Base-by-base conservation (phyloP, 2,888 invertebrate species). In the Cephus pulcher region DNA sequence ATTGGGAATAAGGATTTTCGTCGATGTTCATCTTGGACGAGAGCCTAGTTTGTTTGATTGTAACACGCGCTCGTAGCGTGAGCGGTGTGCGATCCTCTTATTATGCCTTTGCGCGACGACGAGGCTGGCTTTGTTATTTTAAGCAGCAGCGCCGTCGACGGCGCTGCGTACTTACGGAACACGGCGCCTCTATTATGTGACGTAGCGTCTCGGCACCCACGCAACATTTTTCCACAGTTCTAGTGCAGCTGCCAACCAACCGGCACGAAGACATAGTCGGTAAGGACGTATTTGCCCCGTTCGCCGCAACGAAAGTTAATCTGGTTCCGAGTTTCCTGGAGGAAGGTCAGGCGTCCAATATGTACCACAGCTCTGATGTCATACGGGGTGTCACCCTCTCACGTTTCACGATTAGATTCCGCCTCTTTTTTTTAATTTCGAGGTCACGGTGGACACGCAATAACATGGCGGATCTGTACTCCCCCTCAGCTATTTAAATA, bases 181-280 rank as follows among this genome's bases (percentile, higher is more conserved):
- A 33, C 81, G 86, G 86, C 86, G 88, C 87, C 86, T 84, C 78
- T 75, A 76, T 75, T 76, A 77, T 71, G 78, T 83, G 85, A 85
- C 85, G 85, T 79, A 76, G 76, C 81, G 86, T 87, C 87, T 85
- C 84, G 86, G 81, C 85, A 81, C 85, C 84, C 82, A 86, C 87
- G 86, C 81, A 78, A 78, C 80, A 78, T 73, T 74, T 77, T 74
- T 70, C 69, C 73, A 33, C 69, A 9, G 23, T 56, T 56, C 23
- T 23, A 9, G 56, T 56, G 56, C 56, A 56, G 56, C 56, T 56
- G 56, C 56, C 56, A 56, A 56, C 56, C 9, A 9, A 56, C 56
- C 23, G 56, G 23, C 56, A 23, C 23, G 56, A 56, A 56, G 56
- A 56, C 56, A 23, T 56, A 56, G 56, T 23, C 23, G 56, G 56